Evolutionary conservation across 2,797 vertebrate genomes (phyloP).

Genomic region (Microchirus variegatus): DNA sequence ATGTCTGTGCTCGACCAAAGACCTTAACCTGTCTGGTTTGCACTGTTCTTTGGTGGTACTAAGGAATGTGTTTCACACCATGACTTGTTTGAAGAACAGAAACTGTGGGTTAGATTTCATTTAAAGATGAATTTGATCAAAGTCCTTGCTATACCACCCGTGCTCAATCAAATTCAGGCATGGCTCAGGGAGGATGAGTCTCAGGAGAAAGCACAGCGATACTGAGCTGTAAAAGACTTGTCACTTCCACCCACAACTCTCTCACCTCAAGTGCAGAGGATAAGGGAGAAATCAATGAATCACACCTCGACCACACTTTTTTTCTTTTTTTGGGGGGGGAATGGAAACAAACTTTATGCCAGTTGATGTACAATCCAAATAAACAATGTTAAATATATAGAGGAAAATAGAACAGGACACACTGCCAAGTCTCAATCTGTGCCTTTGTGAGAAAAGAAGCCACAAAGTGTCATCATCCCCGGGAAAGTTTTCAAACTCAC

Average conservation of each 20-base stretch:
- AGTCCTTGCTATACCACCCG: not conserved
- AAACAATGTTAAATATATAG: not conserved
- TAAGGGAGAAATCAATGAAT: slow-evolving; percentile 14
- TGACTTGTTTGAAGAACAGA: not conserved
- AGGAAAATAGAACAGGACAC: slow-evolving; percentile 5
- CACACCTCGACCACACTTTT: slow-evolving; percentile 1
- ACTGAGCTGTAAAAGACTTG: slow-evolving; percentile 6
- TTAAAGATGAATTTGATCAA: not conserved
- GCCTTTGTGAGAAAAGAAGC: not conserved
- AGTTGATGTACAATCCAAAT: slow-evolving; percentile 5
- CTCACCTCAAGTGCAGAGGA: slow-evolving; percentile 3
- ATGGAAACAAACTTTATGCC: slow-evolving; percentile 16
- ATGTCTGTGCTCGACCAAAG: no score
- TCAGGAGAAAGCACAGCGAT: not conserved
- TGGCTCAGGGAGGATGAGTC: not conserved
- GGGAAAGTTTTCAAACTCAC: no score
- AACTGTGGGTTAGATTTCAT: not conserved
- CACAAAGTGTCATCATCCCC: not conserved
- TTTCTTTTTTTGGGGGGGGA: slow-evolving; percentile 22
- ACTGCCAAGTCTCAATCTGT: not conserved
- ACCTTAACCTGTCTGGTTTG: no score
- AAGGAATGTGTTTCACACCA: no score
- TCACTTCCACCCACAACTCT: slow-evolving; percentile 23
- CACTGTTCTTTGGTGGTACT: no score
- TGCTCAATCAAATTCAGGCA: slow-evolving; percentile 2